phyloP scores from a whole-genome alignment of 2,113 vertebrate genomes.

The Propithecus coquereli region DNA sequence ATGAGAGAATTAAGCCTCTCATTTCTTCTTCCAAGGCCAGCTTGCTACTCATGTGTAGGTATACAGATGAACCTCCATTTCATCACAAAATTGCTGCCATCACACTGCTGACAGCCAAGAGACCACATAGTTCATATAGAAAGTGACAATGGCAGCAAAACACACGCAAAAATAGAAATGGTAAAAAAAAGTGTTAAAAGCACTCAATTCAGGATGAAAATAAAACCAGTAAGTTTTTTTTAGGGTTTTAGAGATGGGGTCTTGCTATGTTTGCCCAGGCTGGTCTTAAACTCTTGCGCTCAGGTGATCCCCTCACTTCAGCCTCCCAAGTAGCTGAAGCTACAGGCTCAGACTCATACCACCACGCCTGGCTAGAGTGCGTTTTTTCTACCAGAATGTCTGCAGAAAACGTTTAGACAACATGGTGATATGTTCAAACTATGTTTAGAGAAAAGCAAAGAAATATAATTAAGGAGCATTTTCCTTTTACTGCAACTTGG shows the following conservation, averaged over 20 bases:
- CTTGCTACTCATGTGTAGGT: background rate
- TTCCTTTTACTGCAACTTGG: background rate
- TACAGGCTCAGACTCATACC: too few species aligned
- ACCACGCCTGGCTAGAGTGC: background rate
- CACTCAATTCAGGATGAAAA: background rate
- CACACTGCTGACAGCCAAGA: background rate
- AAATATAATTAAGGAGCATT: background rate
- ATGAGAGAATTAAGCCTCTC: background rate
- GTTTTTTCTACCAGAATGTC: background rate
- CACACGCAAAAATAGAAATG: background rate
- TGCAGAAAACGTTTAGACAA: constrained; percentile 5
- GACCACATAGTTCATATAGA: background rate
- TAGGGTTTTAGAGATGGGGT: too few species aligned
- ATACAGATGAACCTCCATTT: background rate
- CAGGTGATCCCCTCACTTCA: too few species aligned
- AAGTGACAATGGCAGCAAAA: background rate
- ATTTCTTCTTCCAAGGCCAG: background rate
- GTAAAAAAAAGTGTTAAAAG: background rate
- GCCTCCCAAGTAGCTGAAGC: too few species aligned
- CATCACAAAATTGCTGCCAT: background rate
- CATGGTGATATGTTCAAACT: background rate
- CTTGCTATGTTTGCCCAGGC: too few species aligned
- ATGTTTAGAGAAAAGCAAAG: constrained; percentile 5
- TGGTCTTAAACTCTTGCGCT: too few species aligned
- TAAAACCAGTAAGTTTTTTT: background rate